Evolutionary conservation across 2,888 invertebrate species (phyloP).

Genomic region (Epinotia bilunana): DNA sequence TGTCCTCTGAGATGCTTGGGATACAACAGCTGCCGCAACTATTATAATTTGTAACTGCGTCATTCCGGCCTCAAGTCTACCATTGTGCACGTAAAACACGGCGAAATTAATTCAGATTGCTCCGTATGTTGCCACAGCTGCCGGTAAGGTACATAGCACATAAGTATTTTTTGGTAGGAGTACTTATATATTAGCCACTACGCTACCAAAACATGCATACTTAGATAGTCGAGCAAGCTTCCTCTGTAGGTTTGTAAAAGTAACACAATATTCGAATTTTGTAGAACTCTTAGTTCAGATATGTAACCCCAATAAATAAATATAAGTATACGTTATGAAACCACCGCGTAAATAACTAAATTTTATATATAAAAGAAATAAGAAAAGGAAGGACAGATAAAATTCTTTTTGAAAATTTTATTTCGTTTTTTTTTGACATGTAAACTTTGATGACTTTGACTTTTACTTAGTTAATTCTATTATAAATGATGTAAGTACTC

Average conservation of each 20-base stretch:
- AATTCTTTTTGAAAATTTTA: background rate
- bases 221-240: conserved; percentile 12
- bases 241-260: background rate
- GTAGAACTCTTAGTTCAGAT: background rate
- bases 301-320: background rate
- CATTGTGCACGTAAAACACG: background rate
- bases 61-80: too few species aligned
- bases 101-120: background rate
- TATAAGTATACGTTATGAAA: background rate
- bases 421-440: too few species aligned
- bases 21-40: conserved; percentile 16
- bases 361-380: background rate
- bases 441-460: too few species aligned
- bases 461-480: too few species aligned
- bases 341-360: conserved; percentile 6
- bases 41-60: background rate
- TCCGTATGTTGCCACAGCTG: background rate
- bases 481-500: too few species aligned
- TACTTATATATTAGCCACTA: conserved; percentile 25
- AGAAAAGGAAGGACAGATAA: conserved; percentile 11
- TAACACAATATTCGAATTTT: conserved; percentile 1
- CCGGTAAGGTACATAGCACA: background rate
- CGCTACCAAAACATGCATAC: conserved; percentile 27
- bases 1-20: background rate
- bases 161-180: conserved; percentile 5